Base-by-base conservation (phyloP, 2,888 invertebrate genomes). In the Brenthis daphne region DNA sequence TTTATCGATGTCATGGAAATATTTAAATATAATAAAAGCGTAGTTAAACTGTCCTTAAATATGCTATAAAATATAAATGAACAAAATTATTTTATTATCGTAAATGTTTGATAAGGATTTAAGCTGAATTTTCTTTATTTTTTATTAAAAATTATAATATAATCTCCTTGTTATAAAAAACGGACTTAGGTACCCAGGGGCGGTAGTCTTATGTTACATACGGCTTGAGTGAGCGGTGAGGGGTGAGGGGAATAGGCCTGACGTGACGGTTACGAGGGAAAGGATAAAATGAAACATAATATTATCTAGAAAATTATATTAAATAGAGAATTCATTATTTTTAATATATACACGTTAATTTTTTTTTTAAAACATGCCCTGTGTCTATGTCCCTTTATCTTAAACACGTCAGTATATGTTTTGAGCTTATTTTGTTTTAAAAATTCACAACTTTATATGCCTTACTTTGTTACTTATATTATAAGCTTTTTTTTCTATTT, bases 231-330 rank as follows among this genome's bases (percentile, higher is more conserved):
- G 14, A 53, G 61, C 53, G 61, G 37, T 37, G 14, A 53, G 61
- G 61, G 61, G 37, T 37, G 37, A 63, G 61, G 51, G 61, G 51
- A 51, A 60, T n/a, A 53, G 33, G 37, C 61, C 61, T 63, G 51
- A 53, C 53, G 61, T 63, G 61, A 63, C 61, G 61, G 50, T 50
- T 48, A 60, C n/a, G 58, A 60, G 48, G 58, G 58, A 60, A 60
- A n/a, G 48, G 58, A 48, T 60, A 48, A 60, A 50, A 50, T 50
- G n/a, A 29, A 29, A 60, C n/a, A 48, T 5, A 60, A 60, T 50
- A 60, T 60, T 48, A n/a, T 60, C 24, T 50, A 29, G n/a, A 60
- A 50, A 29, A n/a, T 48, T 60, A n/a, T 29, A 5, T 5, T 60
- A 50, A 48, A 29, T 29, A 29, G 29, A 43, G 11, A 43, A 8